Evolutionary conservation across 2,888 invertebrate species (phyloP), one percentile per base, ranked within the genome.

Genomic region (Caenorhabditis angaria): DNA sequence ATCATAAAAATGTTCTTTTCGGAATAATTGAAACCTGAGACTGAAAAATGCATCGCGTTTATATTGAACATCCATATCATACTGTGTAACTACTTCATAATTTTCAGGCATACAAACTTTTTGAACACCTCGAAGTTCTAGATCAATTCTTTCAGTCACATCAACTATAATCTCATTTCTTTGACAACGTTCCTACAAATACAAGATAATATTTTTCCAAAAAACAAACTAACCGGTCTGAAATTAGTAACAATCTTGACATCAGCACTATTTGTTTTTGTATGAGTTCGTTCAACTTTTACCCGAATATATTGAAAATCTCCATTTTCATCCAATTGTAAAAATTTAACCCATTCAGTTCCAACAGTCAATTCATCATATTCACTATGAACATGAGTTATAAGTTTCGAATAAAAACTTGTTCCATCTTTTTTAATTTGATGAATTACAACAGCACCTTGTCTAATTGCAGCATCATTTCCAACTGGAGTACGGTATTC

Each of bases 341-440:
- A 25, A 60, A 85, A 85, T 12, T 76, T 73, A 24, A 84, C 77
- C 86, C 86, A 86, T 73, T 86, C 85, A 1, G 83, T 81, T 51
- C 81, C 83, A 57, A 71, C 83, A 5, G 81, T 78, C 27, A 85
- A 53, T 59, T 85, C 86, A 59, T 85, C 83, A 25, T 64, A 83
- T 22, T 81, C 82, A 27, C 58, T 48, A 24, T 69, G 41, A 5
- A 73, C 72, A 48, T 85, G 84, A 3, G 81, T 82, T 65, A 85
- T 63, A 27, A 85, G 57, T n/a, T 77, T 76, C 1, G 85, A 85
- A 61, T 83, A 85, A 65, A 83, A 84, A 18, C 69, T 70, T 20
- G 53, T 65, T 22, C 81, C 84, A 1, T 63, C 64, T 8, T 73
- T 70, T 18, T 81, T 70, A 12, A 85, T 80, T 48, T 82, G 78